Evolutionary conservation across 2,888 invertebrate species (phyloP).

Genomic region (Ypsolopha scabrella): DNA sequence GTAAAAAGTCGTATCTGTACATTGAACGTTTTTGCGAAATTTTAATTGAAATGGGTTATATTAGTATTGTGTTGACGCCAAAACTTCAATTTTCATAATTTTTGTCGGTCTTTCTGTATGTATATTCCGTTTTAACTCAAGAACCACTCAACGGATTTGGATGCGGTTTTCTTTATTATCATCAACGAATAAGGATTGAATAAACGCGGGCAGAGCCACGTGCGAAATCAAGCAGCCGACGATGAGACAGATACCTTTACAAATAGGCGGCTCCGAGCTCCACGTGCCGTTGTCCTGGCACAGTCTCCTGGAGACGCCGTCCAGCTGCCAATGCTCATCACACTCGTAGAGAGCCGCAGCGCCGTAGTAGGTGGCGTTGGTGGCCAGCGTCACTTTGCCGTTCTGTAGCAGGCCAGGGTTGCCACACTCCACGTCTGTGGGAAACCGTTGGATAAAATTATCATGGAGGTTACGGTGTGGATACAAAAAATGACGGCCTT

Average conservation of each 20-base stretch:
- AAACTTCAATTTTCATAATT: too few species aligned
- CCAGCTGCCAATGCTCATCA: conserved; percentile 81
- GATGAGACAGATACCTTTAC: conserved; percentile 72
- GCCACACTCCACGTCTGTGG: conserved; percentile 86
- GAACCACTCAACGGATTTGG: too few species aligned
- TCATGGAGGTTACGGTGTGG: neutral
- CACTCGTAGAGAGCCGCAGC: conserved; percentile 89
- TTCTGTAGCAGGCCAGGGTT: conserved; percentile 78
- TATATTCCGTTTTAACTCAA: too few species aligned
- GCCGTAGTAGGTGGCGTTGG: conserved; percentile 91
- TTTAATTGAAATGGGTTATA: too few species aligned
- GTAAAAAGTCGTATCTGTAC: too few species aligned
- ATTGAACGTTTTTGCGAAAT: too few species aligned
- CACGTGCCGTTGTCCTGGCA: conserved; percentile 92
- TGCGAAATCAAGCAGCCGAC: too few species aligned
- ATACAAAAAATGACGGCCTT: neutral
- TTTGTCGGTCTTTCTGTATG: too few species aligned
- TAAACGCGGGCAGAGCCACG: too few species aligned
- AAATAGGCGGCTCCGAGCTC: conserved; percentile 87
- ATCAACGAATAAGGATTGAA: too few species aligned
- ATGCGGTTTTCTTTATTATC: too few species aligned
- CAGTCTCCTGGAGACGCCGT: conserved; percentile 84
- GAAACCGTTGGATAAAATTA: neutral
- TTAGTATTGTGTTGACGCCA: too few species aligned
- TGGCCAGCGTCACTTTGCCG: conserved; percentile 83